phyloP scores from a whole-genome alignment of 2,888 invertebrate genomes.

The Anticlea derivata region DNA sequence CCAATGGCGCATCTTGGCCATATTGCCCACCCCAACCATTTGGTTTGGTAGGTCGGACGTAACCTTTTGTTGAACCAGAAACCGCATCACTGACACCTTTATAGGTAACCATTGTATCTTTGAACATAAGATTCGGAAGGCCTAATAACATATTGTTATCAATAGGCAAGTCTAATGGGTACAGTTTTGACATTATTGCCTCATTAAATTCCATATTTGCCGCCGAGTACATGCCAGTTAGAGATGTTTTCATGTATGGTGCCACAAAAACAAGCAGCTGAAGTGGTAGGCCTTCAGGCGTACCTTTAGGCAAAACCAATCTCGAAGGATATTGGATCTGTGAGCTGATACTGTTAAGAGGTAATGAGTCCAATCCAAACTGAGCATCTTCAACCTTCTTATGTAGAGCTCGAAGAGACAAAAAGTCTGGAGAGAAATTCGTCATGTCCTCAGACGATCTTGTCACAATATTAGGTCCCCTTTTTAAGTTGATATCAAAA shows the following conservation, averaged over 20 bases:
- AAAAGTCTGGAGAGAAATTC: conserved; percentile 84
- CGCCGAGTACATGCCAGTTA: conserved; percentile 62
- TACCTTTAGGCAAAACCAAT: conserved; percentile 88
- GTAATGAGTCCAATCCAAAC: conserved; percentile 76
- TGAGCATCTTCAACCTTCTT: conserved; percentile 84
- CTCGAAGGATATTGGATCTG: conserved; percentile 87
- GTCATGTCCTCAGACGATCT: conserved; percentile 85
- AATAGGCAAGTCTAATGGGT: conserved; percentile 88
- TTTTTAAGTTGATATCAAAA: conserved; percentile 83
- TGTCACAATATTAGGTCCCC: conserved; percentile 86
- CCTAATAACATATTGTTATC: conserved; percentile 69
- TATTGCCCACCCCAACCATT: conserved; percentile 37
- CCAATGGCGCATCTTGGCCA: conserved; percentile 13
- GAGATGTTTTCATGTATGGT: conserved; percentile 68
- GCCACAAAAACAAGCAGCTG: conserved; percentile 86
- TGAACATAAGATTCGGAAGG: conserved; percentile 66
- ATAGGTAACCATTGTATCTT: conserved; percentile 62
- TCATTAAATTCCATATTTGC: conserved; percentile 63
- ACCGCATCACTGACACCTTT: conserved; percentile 53
- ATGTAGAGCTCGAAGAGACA: conserved; percentile 83
- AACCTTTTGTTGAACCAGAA: conserved; percentile 35
- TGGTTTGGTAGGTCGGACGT: conserved; percentile 41
- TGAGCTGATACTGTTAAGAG: conserved; percentile 73
- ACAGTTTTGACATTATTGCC: conserved; percentile 82
- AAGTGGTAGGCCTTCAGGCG: conserved; percentile 85